Base-by-base conservation (phyloP, 1,140 invertebrate species). In the Drosophila ironensis region DNA sequence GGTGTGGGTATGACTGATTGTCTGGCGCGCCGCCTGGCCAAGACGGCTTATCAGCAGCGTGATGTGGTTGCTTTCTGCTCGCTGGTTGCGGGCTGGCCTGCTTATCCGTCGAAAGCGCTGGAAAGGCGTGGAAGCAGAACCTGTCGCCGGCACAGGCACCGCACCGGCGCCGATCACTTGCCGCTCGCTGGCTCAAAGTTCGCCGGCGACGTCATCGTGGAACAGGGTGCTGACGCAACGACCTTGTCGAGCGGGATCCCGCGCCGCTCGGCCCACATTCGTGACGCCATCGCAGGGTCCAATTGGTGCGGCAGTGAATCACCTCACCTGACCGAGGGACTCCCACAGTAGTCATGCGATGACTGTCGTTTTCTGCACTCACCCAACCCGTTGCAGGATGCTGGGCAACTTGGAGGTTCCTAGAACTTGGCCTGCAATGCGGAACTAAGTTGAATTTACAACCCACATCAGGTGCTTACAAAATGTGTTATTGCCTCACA, bases 1-100 rank as follows among this genome's bases (percentile, higher is more conserved):
- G 46, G 51, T 25, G 12, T 47, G 54, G 56, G 59, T 84, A 82
- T 82, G 78, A 82, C 77, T 82, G 77, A 84, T 77, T 84, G 77
- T 82, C 78, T 82, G 68, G 59, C 71, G 27, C 24, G 33, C 12
- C 12, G 33, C 12, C 33, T 14, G 33, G 30, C 11, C 37, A 66
- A 56, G 52, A 37, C 60, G 27, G 47, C 72, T 82, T 82, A 82
- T 82, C 77, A 77, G 56, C 46, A 1, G n/a, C 24, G 20, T 33
- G 30, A 54, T 50, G 47, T 54, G 52, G 48, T 57, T 37, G 33
- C 12, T 37, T n/a, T n/a, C n/a, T n/a, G n/a, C 33, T 37, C 12
- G 4, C 11, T 35, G 30, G 30, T 37, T 12, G 14, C 16, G 33
- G 11, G n/a, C n/a, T 37, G 33, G 47, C n/a, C n/a, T 51, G 30